Evolutionary conservation across 2,113 vertebrate species (phyloP), one percentile per base, ranked within the genome.

Genomic region (Chiloscyllium plagiosum): DNA sequence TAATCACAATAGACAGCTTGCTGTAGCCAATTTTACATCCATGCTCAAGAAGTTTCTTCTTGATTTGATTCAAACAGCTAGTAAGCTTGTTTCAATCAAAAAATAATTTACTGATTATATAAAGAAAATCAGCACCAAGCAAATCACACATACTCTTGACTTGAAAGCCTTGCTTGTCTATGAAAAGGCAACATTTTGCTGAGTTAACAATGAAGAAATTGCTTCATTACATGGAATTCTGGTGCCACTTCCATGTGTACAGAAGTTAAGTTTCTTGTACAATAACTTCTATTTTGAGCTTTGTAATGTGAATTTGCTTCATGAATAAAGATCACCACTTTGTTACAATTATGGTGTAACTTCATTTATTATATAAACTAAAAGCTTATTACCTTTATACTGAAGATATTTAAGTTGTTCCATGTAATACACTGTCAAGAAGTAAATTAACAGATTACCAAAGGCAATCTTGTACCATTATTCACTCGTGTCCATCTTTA

Each of bases 131-230:
- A 65, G 47, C 42, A 22, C 42, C 61, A n/a, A 56, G 24, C 33
- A 93, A 66, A 93, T 93, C 61, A 61, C 4, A 33, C 89, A 93
- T 10, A 66, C 15, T 24, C 50, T 89, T 89, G 22, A 56, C 50
- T 89, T 89, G 22, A 56, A 50, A 89, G 29, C 50, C 52, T 89
- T 56, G 26, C 50, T 29, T 4, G 8, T 89, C 86, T 29, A 29
- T 65, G 3, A 61, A 52, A 61, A 90, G 50, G 24, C 87, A 90
- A 83, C 29, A 90, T 90, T 33, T 61, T 52, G 87, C 52, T 90
- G 87, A 90, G 80, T 90, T 90, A 90, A 94, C 61, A 94, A 8
- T 8, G 68, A 94, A 56, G 47, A 52, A 89, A 89, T 50, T 89
- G 52, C 52, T 33, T 56, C 29, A 29, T 26, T 61, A 65, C 87